These are phyloP conservation scores for Natrix natrix DNA, from an alignment of 2,797 vertebrate species.

Conservation along the genomic window DNA sequence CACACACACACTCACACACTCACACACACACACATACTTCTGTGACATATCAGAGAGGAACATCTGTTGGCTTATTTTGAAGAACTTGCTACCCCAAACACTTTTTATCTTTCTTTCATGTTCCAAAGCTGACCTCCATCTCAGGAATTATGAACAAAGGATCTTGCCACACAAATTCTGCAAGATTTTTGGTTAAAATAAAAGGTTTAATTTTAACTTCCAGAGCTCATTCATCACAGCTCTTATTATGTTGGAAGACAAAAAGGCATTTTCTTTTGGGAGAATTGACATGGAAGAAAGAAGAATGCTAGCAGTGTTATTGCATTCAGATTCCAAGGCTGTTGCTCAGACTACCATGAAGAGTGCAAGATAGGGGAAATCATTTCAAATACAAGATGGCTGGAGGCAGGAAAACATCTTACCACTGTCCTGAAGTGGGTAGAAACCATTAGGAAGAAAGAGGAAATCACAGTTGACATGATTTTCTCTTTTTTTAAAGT, in stretches of 20 bases:
- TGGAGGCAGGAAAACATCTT: neutral
- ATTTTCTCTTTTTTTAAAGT: too few species aligned
- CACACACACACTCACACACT: neutral
- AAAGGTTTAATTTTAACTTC: slow-evolving; percentile 31
- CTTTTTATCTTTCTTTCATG: neutral
- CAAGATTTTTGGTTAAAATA: slow-evolving; percentile 19
- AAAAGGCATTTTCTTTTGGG: neutral
- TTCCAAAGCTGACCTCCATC: neutral
- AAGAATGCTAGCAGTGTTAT: neutral
- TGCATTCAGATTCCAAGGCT: neutral
- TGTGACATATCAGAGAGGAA: neutral
- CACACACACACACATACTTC: neutral
- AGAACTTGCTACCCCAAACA: neutral
- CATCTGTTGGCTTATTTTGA: neutral
- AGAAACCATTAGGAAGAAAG: neutral
- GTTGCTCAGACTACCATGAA: neutral
- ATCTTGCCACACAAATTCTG: neutral
- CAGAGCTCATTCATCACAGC: neutral
- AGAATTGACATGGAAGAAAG: slow-evolving; percentile 3
- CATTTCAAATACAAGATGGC: neutral
- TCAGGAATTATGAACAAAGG: neutral
- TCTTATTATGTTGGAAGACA: slow-evolving; percentile 26
- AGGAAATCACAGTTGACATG: neutral
- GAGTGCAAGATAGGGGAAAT: neutral
- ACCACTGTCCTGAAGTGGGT: neutral